Base-by-base conservation (phyloP, 2,797 vertebrate genomes). In the Scolopax bukidnonensis region DNA sequence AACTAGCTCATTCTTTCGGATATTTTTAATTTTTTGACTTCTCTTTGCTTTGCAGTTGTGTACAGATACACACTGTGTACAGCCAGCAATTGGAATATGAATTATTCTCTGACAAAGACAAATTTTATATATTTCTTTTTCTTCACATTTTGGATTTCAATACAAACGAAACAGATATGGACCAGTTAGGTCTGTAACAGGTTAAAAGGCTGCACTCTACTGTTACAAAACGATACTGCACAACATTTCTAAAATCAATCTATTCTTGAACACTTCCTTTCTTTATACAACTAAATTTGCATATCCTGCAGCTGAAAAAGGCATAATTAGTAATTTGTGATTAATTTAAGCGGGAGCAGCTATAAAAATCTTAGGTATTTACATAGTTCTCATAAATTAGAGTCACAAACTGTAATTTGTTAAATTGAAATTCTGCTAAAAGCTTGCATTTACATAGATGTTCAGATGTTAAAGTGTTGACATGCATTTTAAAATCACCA, bases 301-400 rank as follows among this genome's bases (percentile, higher is more conserved):
- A 96, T 97, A 96, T 92, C 59, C 69, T 96, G 79, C 92, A 96
- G 85, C 96, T 97, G 93, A 97, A 97, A 97, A 97, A 91, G 74
- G 82, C 93, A 95, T 97, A 98, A 98, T 98, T 98, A 97, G 95
- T 96, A 96, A 97, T 97, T 97, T 96, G 97, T 96, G 93, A 97
- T 96, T 97, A 97, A 97, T 98, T 97, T 97, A 97, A 97, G 80
- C 80, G 12, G 91, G 64, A 80, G 40, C 83, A 82, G 78, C 95
- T 97, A 95, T 96, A 96, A 97, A 97, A 97, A 84, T 95, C 95
- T 70, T 96, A 97, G 89, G 84, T 98, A 97, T 98, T 98, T 98
- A 98, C 96, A 97, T 96, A 97, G 95, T 93, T 97, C 91, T 92
- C 96, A 97, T 97, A 97, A 97, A 98, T 98, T 97, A 98, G 94